These are phyloP conservation scores for Eurytoma adleriae DNA, from an alignment of 2,888 invertebrate species.

Conservation along the genomic window DNA sequence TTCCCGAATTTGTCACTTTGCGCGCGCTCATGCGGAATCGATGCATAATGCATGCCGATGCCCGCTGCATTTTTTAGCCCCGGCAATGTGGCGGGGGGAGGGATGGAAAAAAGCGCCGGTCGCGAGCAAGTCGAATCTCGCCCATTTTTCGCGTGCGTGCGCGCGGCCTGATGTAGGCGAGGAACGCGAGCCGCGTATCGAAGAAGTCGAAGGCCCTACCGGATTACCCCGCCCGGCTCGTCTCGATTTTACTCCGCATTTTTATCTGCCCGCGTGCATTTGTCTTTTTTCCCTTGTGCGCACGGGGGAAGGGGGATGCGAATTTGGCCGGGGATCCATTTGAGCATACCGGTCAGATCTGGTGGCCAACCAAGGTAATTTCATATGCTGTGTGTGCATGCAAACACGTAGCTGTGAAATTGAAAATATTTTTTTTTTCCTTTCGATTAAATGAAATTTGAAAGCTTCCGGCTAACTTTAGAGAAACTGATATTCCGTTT, in stretches of 20 bases:
- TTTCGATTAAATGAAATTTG: too few species aligned
- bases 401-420: too few species aligned
- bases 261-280: background rate
- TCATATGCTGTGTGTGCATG: too few species aligned
- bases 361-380: too few species aligned
- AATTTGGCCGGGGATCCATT: too few species aligned
- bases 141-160: conserved; percentile 46
- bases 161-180: conserved; percentile 42
- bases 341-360: too few species aligned
- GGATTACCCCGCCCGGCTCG: background rate
- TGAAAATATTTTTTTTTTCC: too few species aligned
- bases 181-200: conserved; percentile 43
- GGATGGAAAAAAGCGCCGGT: background rate
- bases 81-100: background rate
- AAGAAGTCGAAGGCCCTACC: background rate
- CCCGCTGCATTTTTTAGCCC: conserved; percentile 52
- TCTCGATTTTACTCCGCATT: background rate
- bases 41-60: conserved; percentile 54
- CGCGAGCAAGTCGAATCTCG: conserved; percentile 9
- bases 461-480: too few species aligned
- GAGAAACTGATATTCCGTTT: too few species aligned
- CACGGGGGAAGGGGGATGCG: background rate
- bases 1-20: conserved; percentile 49
- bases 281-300: background rate
- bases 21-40: conserved; percentile 2